Percentiles rank a stretch among this genome's conserved stretches.
These are phyloP conservation scores for Gobius niger DNA, from an alignment of 2,113 vertebrate genomes.

Conservation along the genomic window DNA sequence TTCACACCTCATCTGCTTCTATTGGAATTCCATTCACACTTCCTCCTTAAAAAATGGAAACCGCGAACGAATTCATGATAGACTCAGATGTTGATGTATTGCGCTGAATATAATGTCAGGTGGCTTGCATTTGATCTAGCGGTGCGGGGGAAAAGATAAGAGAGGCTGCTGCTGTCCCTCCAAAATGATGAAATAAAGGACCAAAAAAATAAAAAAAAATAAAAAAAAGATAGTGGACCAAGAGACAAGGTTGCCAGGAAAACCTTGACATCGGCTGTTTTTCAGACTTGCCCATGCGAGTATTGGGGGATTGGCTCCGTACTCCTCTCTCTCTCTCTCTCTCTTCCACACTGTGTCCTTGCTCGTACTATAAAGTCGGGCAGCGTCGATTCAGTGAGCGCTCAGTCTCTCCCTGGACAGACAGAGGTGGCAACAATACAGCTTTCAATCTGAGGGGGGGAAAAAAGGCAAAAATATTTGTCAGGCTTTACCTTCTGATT, in stretches of 20 bases:
- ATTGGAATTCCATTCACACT: background rate
- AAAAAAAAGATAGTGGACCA: conserved; percentile 8
- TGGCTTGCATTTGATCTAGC: background rate
- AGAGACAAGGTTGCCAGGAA: conserved; percentile 76
- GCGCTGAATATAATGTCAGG: background rate
- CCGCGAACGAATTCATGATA: background rate
- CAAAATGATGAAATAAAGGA: background rate
- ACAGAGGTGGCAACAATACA: conserved; percentile 7
- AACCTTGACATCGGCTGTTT: conserved; percentile 63
- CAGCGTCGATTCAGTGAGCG: conserved; percentile 25
- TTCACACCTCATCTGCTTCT: background rate
- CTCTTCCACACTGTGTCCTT: conserved; percentile 35
- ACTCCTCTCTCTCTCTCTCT: background rate
- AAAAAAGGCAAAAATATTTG: no score
- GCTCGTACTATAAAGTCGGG: conserved; percentile 46
- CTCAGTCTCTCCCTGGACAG: conserved; percentile 14
- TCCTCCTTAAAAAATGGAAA: background rate
- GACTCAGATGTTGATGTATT: background rate
- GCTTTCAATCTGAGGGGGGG: background rate
- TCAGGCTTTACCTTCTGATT: background rate
- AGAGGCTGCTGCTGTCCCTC: no score
- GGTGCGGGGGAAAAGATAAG: no score
- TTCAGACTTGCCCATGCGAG: conserved; percentile 58
- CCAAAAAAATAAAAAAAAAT: background rate
- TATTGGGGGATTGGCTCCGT: conserved; percentile 26